Conservation (phyloP, 2,113 vertebrate genomes). For the Accipiter virgatus region DNA sequence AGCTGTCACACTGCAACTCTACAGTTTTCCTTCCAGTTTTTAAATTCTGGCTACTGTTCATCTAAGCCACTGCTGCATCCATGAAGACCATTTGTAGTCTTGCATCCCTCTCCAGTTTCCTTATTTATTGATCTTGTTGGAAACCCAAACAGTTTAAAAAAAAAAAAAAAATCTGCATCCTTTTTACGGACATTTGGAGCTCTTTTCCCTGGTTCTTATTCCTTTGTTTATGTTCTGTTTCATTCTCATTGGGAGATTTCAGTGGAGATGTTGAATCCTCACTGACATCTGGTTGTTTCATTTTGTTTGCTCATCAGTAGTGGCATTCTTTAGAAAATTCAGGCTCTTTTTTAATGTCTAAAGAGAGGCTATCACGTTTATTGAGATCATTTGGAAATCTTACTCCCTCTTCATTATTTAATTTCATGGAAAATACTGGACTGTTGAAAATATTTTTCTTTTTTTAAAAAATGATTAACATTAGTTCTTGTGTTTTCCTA, state of each 20-base stretch:
- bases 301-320: not conserved
- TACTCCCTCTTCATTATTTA: not conserved
- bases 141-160: not conserved
- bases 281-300: not conserved
- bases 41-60: not conserved
- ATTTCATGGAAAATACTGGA: not conserved
- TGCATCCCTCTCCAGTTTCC: not conserved
- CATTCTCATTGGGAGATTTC: not conserved
- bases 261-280: not conserved
- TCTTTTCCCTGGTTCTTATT: not conserved
- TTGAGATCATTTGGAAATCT: not conserved
- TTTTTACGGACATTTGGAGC: not conserved
- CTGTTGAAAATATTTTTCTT: not conserved
- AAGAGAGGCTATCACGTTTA: not conserved
- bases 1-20: not conserved
- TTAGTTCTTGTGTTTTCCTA: not conserved
- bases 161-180: not conserved
- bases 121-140: not conserved
- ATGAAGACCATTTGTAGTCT: not conserved
- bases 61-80: not conserved
- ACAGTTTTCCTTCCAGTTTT: not conserved
- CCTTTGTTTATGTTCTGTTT: not conserved
- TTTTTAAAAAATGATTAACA: not conserved
- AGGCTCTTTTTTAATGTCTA: not conserved
- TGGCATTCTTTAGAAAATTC: not conserved